Base-by-base conservation (phyloP, 2,113 vertebrate species). In the Podarcis cretensis region DNA sequence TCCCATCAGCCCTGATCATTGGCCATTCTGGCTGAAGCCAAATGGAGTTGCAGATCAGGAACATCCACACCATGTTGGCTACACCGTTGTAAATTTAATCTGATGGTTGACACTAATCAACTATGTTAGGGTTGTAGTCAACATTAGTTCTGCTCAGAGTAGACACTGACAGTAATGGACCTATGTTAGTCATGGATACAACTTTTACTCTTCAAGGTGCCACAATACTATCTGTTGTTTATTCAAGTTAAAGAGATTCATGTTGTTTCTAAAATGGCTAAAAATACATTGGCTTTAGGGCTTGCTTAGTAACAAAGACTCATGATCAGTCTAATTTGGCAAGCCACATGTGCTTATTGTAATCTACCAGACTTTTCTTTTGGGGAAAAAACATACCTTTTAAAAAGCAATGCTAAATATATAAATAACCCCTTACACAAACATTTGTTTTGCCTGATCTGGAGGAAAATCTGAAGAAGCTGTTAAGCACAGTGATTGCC, bases 391-490 rank as follows among this genome's bases (percentile, higher is more conserved):
- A 81, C n/a, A 16, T 65, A 35, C 10, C 0, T 0, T 87, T 2
- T 74, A 85, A 93, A 90, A 90, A 71, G 12, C 81, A 69, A 0
- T 43, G 16, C 6, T 71, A 90, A 81, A 77, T 0, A 0, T 32
- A 6, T 1, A 57, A 30, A 6, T 40, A 77, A 83, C 76, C 83
- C n/a, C 71, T n/a, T 65, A 65, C 73, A 89, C 48, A 84, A 76
- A 80, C 75, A 87, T 0, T 32, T 89, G 63, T 54, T 43, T 90
- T 78, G 43, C 89, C 37, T 87, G 23, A 25, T 89, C 65, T 48
- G 68, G 81, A 92, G 81, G 37, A 66, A 86, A 87, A 90, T 57
- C 66, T 90, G 90, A 90, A 83, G 40, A 83, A 68, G 57, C 23
- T 57, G 23, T 25, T 83, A 91, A 79, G 74, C 12, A 21, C 48